Evolutionary conservation across 1,140 invertebrate species (phyloP), one percentile per base, ranked within the genome.

Genomic region (Euwallacea similis): DNA sequence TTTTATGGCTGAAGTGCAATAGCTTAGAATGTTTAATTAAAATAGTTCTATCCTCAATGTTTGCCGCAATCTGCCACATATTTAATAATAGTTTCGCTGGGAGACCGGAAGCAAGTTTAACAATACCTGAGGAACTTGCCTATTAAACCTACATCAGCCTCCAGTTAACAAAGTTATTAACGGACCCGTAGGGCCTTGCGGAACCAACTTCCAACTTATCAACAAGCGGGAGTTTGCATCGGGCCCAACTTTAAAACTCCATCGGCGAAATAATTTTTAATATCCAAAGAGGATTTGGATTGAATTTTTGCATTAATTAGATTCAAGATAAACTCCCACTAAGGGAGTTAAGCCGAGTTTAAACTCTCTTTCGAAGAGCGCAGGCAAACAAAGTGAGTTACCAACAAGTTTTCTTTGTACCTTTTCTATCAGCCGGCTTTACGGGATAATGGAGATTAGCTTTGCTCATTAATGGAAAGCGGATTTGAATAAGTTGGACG

Each of bases 121-220:
- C 16, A 50, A 50, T 50, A 11, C 46, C 9, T 50, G 13, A 50
- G 13, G 46, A 50, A 13, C 13, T 50, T 50, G 46, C 9, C 46
- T 50, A 50, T 50, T 50, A 50, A 50, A 50, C 6, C 46, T 50
- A 50, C 46, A 50, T 50, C 46, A 50, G 9, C 46, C 13, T 50
- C 46, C 13, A 50, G 46, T 50, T 50, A 50, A 13, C 46, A 50
- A 50, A 50, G 46, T 50, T 50, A 50, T 50, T 50, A 50, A 50
- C 13, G 13, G 46, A 10, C 6, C 46, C 46, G 13, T 50, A 50
- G 46, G 46, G 46, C 13, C 13, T 13, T 50, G 46, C 13, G 13
- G 13, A 50, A 10, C 13, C 46, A 13, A 50, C 46, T 50, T 50
- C 13, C 13, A 50, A 50, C 46, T 50, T 50, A 50, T 50, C 46